Conservation (phyloP, 2,888 invertebrate genomes). For the Drosophila aldrichi region DNA sequence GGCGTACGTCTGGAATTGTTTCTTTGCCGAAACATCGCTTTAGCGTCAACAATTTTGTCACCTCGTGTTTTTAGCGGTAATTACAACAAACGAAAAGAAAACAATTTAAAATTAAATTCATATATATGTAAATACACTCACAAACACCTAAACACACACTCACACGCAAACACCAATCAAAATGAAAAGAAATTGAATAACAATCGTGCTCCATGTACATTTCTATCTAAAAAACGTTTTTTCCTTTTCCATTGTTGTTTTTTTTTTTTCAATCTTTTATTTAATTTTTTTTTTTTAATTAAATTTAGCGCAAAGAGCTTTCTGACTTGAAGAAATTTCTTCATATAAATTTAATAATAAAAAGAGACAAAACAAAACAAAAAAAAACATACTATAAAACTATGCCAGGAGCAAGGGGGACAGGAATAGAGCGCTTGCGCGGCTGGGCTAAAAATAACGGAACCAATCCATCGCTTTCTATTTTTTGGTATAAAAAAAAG, state of each 20-base stretch:
- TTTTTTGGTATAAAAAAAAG: not conserved
- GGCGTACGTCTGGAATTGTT: constrained; percentile 41
- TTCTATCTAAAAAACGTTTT: constrained; percentile 12
- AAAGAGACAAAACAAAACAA: constrained; percentile 16
- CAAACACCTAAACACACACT: constrained; percentile 13
- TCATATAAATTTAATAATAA: constrained; percentile 35
- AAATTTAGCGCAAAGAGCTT: constrained; percentile 35
- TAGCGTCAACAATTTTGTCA: constrained; percentile 29
- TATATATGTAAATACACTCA: constrained; percentile 57
- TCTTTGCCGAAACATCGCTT: constrained; percentile 16
- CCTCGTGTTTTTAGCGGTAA: constrained; percentile 48
- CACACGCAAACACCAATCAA: constrained; percentile 18
- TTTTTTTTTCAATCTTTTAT: constrained; percentile 18
- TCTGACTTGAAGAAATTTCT: constrained; percentile 45
- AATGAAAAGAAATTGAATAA: constrained; percentile 29
- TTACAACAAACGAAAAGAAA: constrained; percentile 32
- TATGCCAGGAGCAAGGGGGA: not conserved
- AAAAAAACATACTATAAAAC: not conserved
- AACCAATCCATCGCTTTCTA: not conserved
- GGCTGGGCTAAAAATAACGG: constrained; percentile 1
- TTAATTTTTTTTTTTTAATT: constrained; percentile 25
- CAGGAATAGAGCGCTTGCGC: not conserved
- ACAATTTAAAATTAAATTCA: constrained; percentile 23
- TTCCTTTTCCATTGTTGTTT: constrained; percentile 1
- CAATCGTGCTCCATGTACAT: constrained; percentile 46